A percentile compares a stretch with the other conserved stretches of the same genome.
These are phyloP conservation scores for Ophonus ardosiacus DNA, from an alignment of 2,888 invertebrate genomes.

Conservation along the genomic window DNA sequence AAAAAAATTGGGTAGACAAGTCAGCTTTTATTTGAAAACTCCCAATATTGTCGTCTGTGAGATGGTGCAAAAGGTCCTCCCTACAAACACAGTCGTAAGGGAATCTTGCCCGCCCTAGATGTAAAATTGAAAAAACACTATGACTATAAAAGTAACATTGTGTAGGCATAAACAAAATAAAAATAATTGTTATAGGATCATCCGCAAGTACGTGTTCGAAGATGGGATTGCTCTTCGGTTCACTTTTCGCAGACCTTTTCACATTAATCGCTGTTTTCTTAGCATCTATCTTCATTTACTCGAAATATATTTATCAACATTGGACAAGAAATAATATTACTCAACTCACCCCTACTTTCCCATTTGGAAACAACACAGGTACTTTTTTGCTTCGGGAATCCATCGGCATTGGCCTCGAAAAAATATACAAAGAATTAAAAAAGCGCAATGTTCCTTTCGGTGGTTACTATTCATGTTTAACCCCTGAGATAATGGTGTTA, in stretches of 20 bases:
- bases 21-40: too few relatives aligned
- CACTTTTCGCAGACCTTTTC: neutral
- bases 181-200: neutral
- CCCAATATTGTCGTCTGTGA: too few relatives aligned
- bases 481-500: neutral
- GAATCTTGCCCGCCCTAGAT: too few relatives aligned
- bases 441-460: neutral
- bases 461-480: neutral
- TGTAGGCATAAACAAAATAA: neutral
- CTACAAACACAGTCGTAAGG: too few relatives aligned
- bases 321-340: slow-evolving; percentile 2
- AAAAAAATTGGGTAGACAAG: too few relatives aligned
- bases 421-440: neutral
- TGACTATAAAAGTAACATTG: too few relatives aligned
- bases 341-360: neutral
- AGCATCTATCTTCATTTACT: neutral
- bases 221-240: neutral
- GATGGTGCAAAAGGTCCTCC: too few relatives aligned
- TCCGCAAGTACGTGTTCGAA: neutral
- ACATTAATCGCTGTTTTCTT: neutral
- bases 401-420: neutral
- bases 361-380: neutral
- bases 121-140: too few relatives aligned
- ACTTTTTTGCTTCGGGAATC: neutral
- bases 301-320: neutral